Evolutionary conservation across 1,140 invertebrate species (phyloP).

Genomic region (Cotesia glomerata): DNA sequence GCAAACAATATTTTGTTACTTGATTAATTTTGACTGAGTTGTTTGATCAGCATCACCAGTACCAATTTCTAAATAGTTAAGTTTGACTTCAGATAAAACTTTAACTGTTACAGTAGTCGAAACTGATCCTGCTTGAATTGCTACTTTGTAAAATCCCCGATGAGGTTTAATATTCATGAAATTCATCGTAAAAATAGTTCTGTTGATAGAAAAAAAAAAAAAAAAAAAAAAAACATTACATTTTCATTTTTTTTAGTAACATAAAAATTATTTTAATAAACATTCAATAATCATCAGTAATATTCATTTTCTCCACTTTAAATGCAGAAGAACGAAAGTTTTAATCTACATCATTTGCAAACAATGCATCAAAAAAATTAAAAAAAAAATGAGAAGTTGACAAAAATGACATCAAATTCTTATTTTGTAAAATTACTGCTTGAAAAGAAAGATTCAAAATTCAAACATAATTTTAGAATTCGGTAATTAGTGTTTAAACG

Average conservation of each 20-base stretch:
- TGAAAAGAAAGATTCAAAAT: no score
- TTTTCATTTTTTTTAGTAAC: background rate
- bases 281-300: slow-evolving; percentile 29
- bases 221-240: background rate
- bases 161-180: slow-evolving; percentile 80
- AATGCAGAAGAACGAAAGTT: slow-evolving; percentile 47
- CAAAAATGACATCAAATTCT: no score
- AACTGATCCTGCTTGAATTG: slow-evolving; percentile 71
- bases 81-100: slow-evolving; percentile 74
- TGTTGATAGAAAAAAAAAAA: slow-evolving; percentile 40
- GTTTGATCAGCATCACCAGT: slow-evolving; percentile 88
- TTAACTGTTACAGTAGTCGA: slow-evolving; percentile 75
- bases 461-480: no score
- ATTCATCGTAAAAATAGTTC: slow-evolving; percentile 80
- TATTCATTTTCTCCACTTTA: slow-evolving; percentile 32
- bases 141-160: slow-evolving; percentile 84
- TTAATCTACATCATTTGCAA: slow-evolving; percentile 37
- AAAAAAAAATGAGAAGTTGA: no score
- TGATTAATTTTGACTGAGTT: slow-evolving; percentile 77
- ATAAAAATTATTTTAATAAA: background rate
- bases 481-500: no score
- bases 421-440: no score
- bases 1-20: slow-evolving; percentile 56
- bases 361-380: no score
- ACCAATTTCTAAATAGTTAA: slow-evolving; percentile 86